Conservation (phyloP, 2,797 vertebrate species). For the Margarornis squamiger region DNA sequence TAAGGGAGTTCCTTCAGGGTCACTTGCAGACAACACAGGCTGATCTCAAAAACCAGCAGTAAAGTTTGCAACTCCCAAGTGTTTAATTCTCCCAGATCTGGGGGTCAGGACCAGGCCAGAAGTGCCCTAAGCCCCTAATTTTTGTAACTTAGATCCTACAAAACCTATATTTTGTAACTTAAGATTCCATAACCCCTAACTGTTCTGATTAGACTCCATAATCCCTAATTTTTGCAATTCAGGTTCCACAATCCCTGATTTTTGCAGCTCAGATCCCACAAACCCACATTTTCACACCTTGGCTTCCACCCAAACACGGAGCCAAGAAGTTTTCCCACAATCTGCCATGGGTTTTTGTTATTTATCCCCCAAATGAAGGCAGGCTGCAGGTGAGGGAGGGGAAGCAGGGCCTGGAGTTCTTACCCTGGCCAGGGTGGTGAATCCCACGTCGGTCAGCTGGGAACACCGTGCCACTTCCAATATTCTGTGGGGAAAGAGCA, state of each 20-base stretch:
- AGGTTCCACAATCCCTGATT: not conserved
- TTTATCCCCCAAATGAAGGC: not conserved
- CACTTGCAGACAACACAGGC: no score
- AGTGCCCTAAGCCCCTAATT: rapidly evolving
- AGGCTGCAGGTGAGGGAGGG: not conserved
- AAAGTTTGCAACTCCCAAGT: no score
- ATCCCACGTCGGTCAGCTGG: constrained; percentile 95
- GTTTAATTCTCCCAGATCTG: no score
- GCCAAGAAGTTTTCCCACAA: not conserved
- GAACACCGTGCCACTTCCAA: constrained; percentile 96
- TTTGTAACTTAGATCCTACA: not conserved
- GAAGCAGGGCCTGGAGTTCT: constrained; percentile 41
- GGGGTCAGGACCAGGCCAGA: no score
- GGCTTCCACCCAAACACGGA: rapidly evolving
- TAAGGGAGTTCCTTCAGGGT: no score
- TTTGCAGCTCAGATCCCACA: not conserved
- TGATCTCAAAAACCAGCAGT: no score
- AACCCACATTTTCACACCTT: rapidly evolving
- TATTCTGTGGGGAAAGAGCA: constrained; percentile 82
- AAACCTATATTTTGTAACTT: not conserved
- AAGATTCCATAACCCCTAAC: no score
- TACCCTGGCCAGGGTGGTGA: constrained; percentile 95
- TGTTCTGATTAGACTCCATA: no score
- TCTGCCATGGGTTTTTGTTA: rapidly evolving
- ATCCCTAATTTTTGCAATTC: not conserved